Percentiles rank a stretch among this genome's conserved stretches.
phyloP scores from a whole-genome alignment of 2,113 vertebrate species.

The Eulemur macaco region DNA sequence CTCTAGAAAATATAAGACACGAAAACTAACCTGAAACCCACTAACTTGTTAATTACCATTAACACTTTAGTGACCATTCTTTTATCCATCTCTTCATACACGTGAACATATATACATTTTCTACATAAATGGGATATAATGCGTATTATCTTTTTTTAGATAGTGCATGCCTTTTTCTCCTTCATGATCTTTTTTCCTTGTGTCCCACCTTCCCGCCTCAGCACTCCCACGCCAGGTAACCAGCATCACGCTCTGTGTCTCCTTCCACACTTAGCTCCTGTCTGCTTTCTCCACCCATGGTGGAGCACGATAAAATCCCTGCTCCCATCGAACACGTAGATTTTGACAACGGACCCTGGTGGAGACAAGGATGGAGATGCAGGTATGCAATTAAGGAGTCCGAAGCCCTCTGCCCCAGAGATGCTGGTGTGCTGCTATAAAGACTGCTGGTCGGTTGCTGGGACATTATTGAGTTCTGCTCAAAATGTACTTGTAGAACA shows the following conservation, averaged over 20 bases:
- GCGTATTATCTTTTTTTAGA: neutral
- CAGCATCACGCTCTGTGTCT: neutral
- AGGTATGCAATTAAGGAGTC: neutral
- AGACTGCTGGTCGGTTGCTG: neutral
- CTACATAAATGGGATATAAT: neutral
- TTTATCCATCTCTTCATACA: neutral
- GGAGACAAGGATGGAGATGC: neutral
- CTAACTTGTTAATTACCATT: neutral
- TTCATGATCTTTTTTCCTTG: neutral
- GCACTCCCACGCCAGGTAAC: too few relatives aligned
- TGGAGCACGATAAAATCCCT: neutral
- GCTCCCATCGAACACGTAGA: neutral
- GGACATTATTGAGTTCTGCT: neutral
- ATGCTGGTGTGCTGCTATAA: neutral
- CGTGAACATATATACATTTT: neutral
- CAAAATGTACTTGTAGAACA: neutral
- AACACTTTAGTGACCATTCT: neutral
- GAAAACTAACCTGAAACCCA: neutral
- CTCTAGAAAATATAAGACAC: neutral
- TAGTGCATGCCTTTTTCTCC: neutral
- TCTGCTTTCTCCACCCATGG: neutral
- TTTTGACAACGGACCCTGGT: neutral
- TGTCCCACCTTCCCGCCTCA: neutral
- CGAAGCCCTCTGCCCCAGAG: neutral
- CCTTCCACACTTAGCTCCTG: neutral